Percentiles rank a stretch among this genome's conserved stretches.
Evolutionary conservation across 2,797 vertebrate species (phyloP).

Genomic region (Pangasius macronema): DNA sequence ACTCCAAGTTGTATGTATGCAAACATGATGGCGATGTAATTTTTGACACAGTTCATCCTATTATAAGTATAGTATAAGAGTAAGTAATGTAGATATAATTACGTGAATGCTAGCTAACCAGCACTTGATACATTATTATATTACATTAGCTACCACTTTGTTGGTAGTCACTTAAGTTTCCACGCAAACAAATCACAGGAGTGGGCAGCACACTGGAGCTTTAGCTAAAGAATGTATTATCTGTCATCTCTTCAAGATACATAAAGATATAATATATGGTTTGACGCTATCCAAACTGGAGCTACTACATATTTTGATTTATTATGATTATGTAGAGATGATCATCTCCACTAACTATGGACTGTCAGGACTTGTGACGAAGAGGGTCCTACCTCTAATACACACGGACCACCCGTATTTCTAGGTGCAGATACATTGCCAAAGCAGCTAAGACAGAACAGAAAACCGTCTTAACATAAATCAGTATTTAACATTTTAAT

Average conservation of each 20-base stretch:
- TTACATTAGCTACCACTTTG: not conserved
- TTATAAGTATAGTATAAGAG: too few species aligned
- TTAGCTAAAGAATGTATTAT: not conserved
- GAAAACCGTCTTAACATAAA: not conserved
- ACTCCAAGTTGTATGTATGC: not conserved
- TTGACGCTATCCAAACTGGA: not conserved
- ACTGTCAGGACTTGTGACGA: too few species aligned
- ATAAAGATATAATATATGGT: not conserved
- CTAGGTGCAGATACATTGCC: conserved; percentile 74
- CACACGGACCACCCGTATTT: too few species aligned
- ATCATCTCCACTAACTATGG: too few species aligned
- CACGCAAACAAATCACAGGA: not conserved
- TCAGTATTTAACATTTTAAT: not conserved
- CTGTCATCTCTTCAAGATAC: not conserved
- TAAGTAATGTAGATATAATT: too few species aligned
- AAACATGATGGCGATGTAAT: not conserved
- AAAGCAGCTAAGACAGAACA: conserved; percentile 70
- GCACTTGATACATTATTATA: not conserved
- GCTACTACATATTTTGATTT: not conserved
- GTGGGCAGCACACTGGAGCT: too few species aligned
- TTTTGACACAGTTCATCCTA: too few species aligned
- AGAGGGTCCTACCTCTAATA: too few species aligned
- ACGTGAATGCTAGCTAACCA: not conserved
- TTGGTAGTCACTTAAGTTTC: not conserved
- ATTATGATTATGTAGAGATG: not conserved